Conservation (phyloP, 2,797 vertebrate genomes). For the Apogon talboti region DNA sequence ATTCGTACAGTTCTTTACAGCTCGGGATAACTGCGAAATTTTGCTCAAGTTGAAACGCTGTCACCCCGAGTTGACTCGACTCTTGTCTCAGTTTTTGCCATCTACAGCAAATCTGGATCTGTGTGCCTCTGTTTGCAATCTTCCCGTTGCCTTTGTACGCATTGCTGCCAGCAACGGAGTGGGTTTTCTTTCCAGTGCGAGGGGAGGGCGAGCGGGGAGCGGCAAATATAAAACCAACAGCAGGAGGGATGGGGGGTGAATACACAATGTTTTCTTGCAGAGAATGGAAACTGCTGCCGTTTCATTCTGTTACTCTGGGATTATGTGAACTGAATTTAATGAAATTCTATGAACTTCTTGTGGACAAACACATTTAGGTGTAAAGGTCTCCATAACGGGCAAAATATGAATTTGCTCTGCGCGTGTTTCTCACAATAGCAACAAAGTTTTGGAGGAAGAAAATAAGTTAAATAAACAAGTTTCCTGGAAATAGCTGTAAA, state of each 20-base stretch:
- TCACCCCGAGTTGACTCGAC: conserved; percentile 20
- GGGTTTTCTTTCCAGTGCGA: conserved; percentile 39
- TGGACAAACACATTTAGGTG: conserved; percentile 23
- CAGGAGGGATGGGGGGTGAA: conserved; percentile 26
- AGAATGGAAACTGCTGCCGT: conserved; percentile 16
- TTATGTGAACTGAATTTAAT: conserved; percentile 27
- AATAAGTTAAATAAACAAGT: background rate
- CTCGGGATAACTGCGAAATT: conserved; percentile 7
- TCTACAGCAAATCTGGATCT: conserved; percentile 3
- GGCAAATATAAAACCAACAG: conserved; percentile 35
- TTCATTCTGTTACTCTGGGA: conserved; percentile 17
- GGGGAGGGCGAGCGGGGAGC: conserved; percentile 1
- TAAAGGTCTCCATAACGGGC: conserved; percentile 2
- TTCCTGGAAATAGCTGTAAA: background rate
- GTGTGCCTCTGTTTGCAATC: conserved; percentile 12
- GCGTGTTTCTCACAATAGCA: background rate
- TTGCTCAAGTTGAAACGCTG: conserved; percentile 19
- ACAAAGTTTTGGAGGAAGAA: too few relatives aligned
- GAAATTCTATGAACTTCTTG: conserved; percentile 13
- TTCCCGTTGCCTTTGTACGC: conserved; percentile 3
- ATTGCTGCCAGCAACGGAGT: conserved; percentile 9
- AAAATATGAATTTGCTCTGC: conserved; percentile 18
- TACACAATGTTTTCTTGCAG: conserved; percentile 13
- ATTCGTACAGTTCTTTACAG: conserved; percentile 1
- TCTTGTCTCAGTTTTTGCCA: conserved; percentile 13